Evolutionary conservation across 2,113 vertebrate species (phyloP), one percentile per base, ranked within the genome.

Genomic region (Dipodomys spectabilis): DNA sequence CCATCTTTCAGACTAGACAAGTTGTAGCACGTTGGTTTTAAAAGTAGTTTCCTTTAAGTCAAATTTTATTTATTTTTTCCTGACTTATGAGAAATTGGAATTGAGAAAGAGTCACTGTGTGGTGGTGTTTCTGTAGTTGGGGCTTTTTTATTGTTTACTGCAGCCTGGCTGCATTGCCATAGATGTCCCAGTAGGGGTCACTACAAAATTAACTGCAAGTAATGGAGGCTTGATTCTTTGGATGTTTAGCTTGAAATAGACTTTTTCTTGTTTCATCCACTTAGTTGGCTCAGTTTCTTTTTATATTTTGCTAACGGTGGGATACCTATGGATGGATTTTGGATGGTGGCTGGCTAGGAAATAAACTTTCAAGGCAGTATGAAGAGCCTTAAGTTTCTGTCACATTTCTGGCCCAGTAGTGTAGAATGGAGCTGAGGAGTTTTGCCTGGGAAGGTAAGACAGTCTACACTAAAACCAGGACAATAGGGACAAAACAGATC

Each of bases 221-320:
- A 30, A 10, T 30, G 67, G 27, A 30, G 28, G 28, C 27, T 57
- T 57, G 53, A 57, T 57, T 57, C 53, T 57, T 57, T 57, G 53
- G 15, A 16, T 57, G 53, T 13, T 15, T 57, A 57, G 53, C 15
- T 57, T 57, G 53, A 57, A 57, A 57, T 57, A 57, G 3, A 57
- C 15, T 68, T 44, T 9, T 19, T 84, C 53, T 67, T 30, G 20
- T 39, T 71, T 30, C 2, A 23, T 8, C 20, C 1, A 1, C 27
- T 39, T 12, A 6, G 62, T 13, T 0, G 39, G 7, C 28, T 27
- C 0, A 0, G 0, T 44, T 68, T 73, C 23, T 22, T 62, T 57
- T 44, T 44, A 12, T 12, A 18, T n/a, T 64, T 73, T 82, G 44
- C 7, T 91, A 25, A 35, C 13, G 28, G 18, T 6, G 2, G 9